These are phyloP conservation scores for Montipora capitata DNA, from an alignment of 92 coral and sea anemone species.

Conservation along the genomic window DNA sequence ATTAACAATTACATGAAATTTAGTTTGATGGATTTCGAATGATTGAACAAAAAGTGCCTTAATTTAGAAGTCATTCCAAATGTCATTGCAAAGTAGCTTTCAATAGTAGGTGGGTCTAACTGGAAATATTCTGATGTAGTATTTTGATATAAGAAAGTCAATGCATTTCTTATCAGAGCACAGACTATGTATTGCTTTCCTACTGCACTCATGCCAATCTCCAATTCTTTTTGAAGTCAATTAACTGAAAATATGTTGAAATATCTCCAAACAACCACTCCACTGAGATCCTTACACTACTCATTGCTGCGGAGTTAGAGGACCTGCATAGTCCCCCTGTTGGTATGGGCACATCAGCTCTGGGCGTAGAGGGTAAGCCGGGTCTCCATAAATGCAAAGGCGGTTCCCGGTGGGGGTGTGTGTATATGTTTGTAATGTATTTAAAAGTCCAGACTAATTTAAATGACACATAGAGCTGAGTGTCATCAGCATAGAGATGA, in stretches of 20 bases:
- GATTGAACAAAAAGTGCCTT: not conserved
- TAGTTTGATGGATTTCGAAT: not conserved
- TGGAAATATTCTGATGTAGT: slow-evolving; percentile 25
- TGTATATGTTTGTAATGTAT: too few species aligned
- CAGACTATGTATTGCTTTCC: slow-evolving; percentile 50
- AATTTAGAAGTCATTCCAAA: slow-evolving; percentile 12
- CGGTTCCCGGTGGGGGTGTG: too few species aligned
- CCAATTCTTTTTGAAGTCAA: slow-evolving; percentile 39
- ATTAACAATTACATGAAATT: slow-evolving; percentile 18
- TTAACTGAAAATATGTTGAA: slow-evolving; percentile 25
- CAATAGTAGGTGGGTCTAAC: slow-evolving; percentile 13
- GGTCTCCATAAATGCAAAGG: too few species aligned
- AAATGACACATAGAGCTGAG: too few species aligned
- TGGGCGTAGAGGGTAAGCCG: too few species aligned
- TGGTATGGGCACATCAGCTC: too few species aligned
- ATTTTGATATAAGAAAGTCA: slow-evolving; percentile 52
- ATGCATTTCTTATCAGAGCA: slow-evolving; percentile 40
- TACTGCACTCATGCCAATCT: slow-evolving; percentile 53
- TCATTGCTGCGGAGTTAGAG: slow-evolving; percentile 27
- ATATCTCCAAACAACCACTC: slow-evolving; percentile 52
- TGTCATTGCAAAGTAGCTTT: slow-evolving; percentile 16
- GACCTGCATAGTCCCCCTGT: too few species aligned
- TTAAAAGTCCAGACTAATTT: too few species aligned
- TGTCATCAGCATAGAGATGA: too few species aligned
- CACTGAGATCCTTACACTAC: slow-evolving; percentile 32